phyloP scores from a whole-genome alignment of 2,888 invertebrate genomes.

The Encarsia formosa region DNA sequence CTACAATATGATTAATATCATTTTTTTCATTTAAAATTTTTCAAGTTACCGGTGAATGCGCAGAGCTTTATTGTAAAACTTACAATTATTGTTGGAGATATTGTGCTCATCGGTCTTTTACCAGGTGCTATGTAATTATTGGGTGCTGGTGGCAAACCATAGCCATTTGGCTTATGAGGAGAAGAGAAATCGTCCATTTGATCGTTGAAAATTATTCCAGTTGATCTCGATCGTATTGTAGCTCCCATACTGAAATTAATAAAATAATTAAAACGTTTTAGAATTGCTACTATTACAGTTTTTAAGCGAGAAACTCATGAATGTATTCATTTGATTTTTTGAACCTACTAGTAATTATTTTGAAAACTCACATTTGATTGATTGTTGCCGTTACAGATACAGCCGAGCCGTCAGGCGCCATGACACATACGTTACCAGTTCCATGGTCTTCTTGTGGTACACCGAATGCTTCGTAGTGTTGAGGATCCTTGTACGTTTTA shows the following conservation, averaged over 20 bases:
- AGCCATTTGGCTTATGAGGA: slow-evolving; percentile 66
- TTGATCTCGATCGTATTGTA: slow-evolving; percentile 69
- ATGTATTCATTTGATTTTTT: no score
- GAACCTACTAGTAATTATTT: no score
- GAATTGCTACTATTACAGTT: no score
- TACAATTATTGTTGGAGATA: slow-evolving; percentile 77
- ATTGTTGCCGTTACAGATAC: slow-evolving; percentile 89
- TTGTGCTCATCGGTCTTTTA: slow-evolving; percentile 82
- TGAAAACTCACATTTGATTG: slow-evolving; percentile 72
- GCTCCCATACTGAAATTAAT: slow-evolving; percentile 64
- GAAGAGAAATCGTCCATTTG: slow-evolving; percentile 95
- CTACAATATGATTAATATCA: slow-evolving; percentile 28
- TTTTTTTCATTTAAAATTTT: no score
- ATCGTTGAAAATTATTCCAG: slow-evolving; percentile 91
- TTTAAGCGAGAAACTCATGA: no score
- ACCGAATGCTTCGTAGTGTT: slow-evolving; percentile 66
- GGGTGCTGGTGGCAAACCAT: slow-evolving; percentile 71
- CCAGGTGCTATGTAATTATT: slow-evolving; percentile 76
- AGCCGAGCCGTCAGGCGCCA: slow-evolving; percentile 84
- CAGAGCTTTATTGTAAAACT: slow-evolving; percentile 47
- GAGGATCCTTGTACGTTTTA: slow-evolving; percentile 61
- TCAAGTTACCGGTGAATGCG: no score
- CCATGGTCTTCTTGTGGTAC: slow-evolving; percentile 62
- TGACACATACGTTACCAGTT: slow-evolving; percentile 84
- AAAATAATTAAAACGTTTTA: no score